phyloP scores from a whole-genome alignment of 2,797 vertebrate species.

The Parambassis ranga region DNA sequence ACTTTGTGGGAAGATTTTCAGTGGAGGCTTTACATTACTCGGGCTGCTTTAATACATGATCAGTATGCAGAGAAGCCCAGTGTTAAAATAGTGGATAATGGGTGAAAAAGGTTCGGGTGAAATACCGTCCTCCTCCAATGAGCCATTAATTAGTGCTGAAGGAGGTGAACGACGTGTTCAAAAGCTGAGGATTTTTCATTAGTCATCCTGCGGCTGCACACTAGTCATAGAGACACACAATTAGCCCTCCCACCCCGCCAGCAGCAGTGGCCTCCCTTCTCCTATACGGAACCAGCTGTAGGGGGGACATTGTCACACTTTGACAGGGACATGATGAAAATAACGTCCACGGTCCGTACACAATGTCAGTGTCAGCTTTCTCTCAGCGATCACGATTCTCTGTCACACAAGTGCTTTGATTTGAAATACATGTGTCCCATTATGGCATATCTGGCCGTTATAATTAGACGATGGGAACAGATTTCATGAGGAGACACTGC shows the following conservation, averaged over 20 bases:
- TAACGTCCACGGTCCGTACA: constrained; percentile 17
- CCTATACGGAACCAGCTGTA: not conserved
- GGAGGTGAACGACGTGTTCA: constrained; percentile 76
- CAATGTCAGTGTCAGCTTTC: constrained; percentile 3
- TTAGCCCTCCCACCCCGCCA: constrained; percentile 48
- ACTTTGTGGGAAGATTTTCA: constrained; percentile 74
- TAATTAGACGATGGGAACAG: constrained; percentile 74
- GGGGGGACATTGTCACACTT: constrained; percentile 10
- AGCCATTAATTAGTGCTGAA: constrained; percentile 80
- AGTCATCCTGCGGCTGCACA: constrained; percentile 60
- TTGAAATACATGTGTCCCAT: constrained; percentile 63
- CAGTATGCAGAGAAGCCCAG: constrained; percentile 69
- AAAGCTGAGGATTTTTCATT: constrained; percentile 79
- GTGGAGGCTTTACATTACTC: constrained; percentile 68
- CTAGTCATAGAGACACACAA: constrained; percentile 62
- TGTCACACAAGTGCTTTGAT: constrained; percentile 57
- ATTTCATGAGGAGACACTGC: constrained; percentile 72
- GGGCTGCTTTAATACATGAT: constrained; percentile 66
- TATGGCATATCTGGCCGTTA: constrained; percentile 68
- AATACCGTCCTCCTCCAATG: constrained; percentile 67
- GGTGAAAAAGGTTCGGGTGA: constrained; percentile 66
- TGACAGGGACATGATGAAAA: constrained; percentile 32
- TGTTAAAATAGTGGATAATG: constrained; percentile 74
- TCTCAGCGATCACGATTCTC: constrained; percentile 16
- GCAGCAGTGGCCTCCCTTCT: constrained; percentile 6